Evolutionary conservation across 2,888 invertebrate species (phyloP).

Genomic region (Rambutsinella grinnellia): DNA sequence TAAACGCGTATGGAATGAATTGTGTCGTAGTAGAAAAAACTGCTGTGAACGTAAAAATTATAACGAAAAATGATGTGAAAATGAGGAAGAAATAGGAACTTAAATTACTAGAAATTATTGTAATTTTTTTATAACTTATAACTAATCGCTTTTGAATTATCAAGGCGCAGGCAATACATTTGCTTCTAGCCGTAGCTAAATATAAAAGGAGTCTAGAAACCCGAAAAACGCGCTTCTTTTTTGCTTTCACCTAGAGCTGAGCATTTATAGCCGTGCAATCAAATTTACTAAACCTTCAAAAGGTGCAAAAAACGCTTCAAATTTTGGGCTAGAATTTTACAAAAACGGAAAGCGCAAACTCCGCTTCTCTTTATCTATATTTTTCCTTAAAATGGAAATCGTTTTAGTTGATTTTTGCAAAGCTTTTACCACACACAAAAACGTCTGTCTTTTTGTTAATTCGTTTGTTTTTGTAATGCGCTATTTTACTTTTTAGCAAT

Average conservation of each 20-base stretch:
- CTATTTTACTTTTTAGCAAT: not conserved
- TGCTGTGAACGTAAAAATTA: not conserved
- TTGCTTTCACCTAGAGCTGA: not conserved
- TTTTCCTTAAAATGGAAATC: not conserved
- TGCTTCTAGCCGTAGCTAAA: not conserved
- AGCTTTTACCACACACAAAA: not conserved
- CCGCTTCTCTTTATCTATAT: not conserved
- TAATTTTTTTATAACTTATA: too few relatives aligned
- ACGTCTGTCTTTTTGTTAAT: not conserved
- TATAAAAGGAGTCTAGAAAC: not conserved
- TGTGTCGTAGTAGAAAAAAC: not conserved
- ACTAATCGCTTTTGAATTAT: not conserved
- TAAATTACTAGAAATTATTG: not conserved
- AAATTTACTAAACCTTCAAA: not conserved
- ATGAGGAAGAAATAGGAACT: not conserved
- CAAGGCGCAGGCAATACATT: not conserved
- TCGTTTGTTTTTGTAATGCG: not conserved
- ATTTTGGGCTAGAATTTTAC: not conserved
- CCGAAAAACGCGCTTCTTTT: not conserved
- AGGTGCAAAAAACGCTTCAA: not conserved
- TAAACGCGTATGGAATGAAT: not conserved
- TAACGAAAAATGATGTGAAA: not conserved
- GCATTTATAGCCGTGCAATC: not conserved
- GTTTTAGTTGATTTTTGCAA: not conserved
- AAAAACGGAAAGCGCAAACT: not conserved